These are phyloP conservation scores for Oreortyx pictus DNA, from an alignment of 2,797 vertebrate species.

Conservation along the genomic window DNA sequence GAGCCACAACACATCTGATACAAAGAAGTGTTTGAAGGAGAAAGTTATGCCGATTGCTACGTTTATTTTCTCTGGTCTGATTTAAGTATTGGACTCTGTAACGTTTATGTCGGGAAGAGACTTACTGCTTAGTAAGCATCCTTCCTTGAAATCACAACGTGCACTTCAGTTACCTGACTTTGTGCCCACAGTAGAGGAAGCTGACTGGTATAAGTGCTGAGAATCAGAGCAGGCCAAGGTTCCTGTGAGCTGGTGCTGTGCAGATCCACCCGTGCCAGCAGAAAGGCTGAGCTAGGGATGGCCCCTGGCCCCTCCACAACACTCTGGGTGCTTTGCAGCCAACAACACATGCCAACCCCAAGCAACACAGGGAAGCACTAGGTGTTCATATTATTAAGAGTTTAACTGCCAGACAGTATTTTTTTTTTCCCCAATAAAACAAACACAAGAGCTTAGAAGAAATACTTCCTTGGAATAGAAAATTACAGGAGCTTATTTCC, in stretches of 20 bases:
- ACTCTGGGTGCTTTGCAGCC: not conserved
- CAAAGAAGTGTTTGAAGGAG: too few relatives aligned
- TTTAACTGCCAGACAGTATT: not conserved
- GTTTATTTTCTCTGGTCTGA: too few relatives aligned
- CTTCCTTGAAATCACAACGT: too few relatives aligned
- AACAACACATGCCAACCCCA: fast-evolving
- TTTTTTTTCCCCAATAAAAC: not conserved
- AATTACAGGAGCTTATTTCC: not conserved
- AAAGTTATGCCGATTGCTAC: too few relatives aligned
- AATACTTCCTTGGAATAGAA: fast-evolving
- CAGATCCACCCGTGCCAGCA: not conserved
- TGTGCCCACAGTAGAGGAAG: conserved; percentile 32
- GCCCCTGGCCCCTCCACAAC: not conserved
- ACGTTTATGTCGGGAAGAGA: too few relatives aligned
- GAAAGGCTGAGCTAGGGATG: not conserved
- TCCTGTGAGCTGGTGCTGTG: conserved; percentile 1
- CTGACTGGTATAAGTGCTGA: not conserved
- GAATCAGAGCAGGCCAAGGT: conserved; percentile 37
- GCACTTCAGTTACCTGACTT: too few relatives aligned
- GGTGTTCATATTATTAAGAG: not conserved
- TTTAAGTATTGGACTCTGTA: too few relatives aligned
- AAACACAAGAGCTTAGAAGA: not conserved
- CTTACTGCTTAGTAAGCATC: too few relatives aligned
- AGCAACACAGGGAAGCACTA: not conserved
- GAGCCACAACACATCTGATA: fast-evolving